Evolutionary conservation across 2,797 vertebrate species (phyloP).

Genomic region (Poecilia wingei): DNA sequence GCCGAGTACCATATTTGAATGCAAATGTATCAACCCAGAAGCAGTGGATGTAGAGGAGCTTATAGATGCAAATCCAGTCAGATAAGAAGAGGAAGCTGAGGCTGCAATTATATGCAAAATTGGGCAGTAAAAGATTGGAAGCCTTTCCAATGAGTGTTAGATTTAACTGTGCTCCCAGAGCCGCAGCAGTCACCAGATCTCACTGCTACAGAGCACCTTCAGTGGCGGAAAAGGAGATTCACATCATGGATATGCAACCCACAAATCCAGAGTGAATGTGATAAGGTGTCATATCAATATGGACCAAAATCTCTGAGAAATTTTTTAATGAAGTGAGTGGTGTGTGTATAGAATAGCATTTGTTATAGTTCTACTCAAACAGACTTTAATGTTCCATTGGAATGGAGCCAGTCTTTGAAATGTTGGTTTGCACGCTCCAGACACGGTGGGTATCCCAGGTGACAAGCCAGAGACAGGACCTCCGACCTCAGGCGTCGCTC

Average conservation of each 20-base stretch:
- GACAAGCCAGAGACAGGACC: conserved; percentile 80
- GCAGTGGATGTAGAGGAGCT: not conserved
- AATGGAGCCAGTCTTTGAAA: conserved; percentile 78
- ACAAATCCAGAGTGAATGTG: not conserved
- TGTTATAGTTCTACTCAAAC: conserved; percentile 35
- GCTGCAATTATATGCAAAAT: not conserved
- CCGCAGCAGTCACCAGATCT: not conserved
- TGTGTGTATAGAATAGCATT: not conserved
- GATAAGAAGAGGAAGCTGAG: not conserved
- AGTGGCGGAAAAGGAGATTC: not conserved
- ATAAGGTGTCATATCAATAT: not conserved
- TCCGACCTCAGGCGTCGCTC: conserved; percentile 76
- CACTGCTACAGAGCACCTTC: not conserved
- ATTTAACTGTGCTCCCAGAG: not conserved
- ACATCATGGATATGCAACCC: not conserved
- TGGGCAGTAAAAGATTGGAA: not conserved
- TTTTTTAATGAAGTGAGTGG: not conserved
- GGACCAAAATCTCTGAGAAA: not conserved
- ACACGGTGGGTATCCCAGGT: conserved; percentile 75
- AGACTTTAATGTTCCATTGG: conserved; percentile 75
- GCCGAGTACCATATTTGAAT: not conserved
- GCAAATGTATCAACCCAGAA: not conserved
- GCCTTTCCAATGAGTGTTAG: not conserved
- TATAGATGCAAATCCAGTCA: not conserved
- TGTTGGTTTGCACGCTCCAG: conserved; percentile 66